Evolutionary conservation across 2,113 vertebrate genomes (phyloP).

Genomic region (Antechinus flavipes): DNA sequence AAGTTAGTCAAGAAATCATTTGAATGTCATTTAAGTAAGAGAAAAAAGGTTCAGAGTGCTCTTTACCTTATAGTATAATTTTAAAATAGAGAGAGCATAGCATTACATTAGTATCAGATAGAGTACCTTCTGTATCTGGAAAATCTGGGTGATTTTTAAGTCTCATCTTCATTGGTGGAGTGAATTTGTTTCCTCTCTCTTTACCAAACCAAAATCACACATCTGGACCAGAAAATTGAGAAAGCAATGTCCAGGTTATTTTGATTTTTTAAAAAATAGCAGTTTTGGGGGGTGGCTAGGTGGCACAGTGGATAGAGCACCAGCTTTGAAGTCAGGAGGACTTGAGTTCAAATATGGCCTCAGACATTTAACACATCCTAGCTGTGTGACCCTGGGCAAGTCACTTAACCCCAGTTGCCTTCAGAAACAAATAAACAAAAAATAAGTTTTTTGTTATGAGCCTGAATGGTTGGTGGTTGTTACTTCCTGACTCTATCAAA

Average conservation of each 20-base stretch:
- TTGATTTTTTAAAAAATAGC: neutral
- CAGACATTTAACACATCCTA: too few relatives aligned
- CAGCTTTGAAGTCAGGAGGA: too few relatives aligned
- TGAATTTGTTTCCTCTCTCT: neutral
- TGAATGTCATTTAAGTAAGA: neutral
- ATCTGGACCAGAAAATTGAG: neutral
- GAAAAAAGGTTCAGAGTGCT: neutral
- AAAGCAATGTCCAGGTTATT: neutral
- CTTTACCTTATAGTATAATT: neutral
- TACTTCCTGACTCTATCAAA: slow-evolving; percentile 21
- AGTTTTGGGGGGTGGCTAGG: too few relatives aligned
- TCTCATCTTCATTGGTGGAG: neutral
- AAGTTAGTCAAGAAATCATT: neutral
- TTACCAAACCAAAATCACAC: neutral
- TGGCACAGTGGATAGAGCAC: too few relatives aligned
- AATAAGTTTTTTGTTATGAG: neutral
- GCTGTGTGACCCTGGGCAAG: too few relatives aligned
- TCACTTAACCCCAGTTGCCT: too few relatives aligned
- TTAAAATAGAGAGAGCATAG: neutral
- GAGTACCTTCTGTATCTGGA: neutral
- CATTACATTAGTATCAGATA: neutral
- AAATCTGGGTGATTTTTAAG: neutral
- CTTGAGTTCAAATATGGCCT: too few relatives aligned
- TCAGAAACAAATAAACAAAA: neutral
- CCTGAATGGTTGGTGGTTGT: slow-evolving; percentile 26